Evolutionary conservation across 2,113 vertebrate species (phyloP), one percentile per base, ranked within the genome.

Genomic region (Ameiurus melas): DNA sequence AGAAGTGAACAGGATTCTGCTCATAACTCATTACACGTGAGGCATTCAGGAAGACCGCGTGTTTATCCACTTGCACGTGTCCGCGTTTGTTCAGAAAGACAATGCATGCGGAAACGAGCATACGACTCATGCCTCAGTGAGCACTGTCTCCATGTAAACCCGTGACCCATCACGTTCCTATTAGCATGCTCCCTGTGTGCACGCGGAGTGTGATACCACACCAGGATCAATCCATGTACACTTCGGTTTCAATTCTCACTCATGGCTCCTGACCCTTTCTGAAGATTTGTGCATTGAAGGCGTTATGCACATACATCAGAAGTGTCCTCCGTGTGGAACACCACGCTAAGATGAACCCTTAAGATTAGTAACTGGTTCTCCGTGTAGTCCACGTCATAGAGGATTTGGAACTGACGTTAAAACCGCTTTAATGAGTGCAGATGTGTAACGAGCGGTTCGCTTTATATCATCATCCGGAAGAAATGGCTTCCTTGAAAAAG

Each of bases 141-240:
- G 53, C 27, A 43, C 39, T 7, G 70, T 85, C 25, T 58, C 60
- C 20, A n/a, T 39, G 51, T 30, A 85, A 85, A 85, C 68, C 84
- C 16, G 51, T 6, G 53, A 57, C 68, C 68, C 30, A 58, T 25
- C 68, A 73, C 22, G 51, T 36, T 75, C 68, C 68, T 58, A 60
- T 85, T 58, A 85, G 53, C 84, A 73, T 85, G 68, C 39, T 22
- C 62, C 8, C 62, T 51, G 58, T 62, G 55, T 82, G 81, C 13
- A 62, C 1, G 30, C 33, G 5, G 25, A n/a, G 60, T 64, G 58
- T n/a, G 25, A 36, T 36, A 83, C 25, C 33, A 33, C 64, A 10
- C 64, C 84, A 6, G 19, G 0, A 17, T 85, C 66, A 27, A 33
- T 60, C 27, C 55, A 77, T 57, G 12, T 53, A 53, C 16, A 4